Conservation (phyloP, 1,140 invertebrate species). For the Drosophila cardini region DNA sequence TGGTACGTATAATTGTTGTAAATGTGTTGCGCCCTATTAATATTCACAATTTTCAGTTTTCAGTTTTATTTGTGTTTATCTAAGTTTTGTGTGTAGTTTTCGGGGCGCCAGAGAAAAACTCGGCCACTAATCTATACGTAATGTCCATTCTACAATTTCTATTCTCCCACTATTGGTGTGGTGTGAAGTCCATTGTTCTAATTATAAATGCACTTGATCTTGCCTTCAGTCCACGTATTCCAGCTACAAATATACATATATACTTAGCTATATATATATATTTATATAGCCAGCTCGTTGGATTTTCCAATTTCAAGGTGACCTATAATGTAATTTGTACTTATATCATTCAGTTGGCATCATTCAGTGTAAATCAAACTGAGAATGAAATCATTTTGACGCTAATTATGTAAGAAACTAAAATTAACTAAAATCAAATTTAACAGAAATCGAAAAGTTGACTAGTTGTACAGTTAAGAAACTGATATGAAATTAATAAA, state of each 20-base stretch:
- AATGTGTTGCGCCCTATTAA: slow-evolving; percentile 76
- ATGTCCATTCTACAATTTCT: neutral
- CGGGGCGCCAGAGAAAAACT: slow-evolving; percentile 59
- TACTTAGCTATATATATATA: neutral
- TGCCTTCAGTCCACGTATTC: slow-evolving; percentile 25
- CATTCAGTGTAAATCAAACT: slow-evolving; percentile 25
- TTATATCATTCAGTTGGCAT: slow-evolving; percentile 23
- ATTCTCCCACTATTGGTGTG: neutral
- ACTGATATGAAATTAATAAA: no score
- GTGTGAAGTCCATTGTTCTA: slow-evolving; percentile 56
- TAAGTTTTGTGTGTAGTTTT: slow-evolving; percentile 59
- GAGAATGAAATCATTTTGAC: slow-evolving; percentile 48
- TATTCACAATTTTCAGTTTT: slow-evolving; percentile 64
- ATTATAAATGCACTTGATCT: slow-evolving; percentile 70
- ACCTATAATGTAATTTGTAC: slow-evolving; percentile 21
- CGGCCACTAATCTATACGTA: slow-evolving; percentile 24
- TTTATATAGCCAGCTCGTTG: slow-evolving; percentile 17
- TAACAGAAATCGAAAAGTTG: neutral
- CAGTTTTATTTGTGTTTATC: slow-evolving; percentile 73
- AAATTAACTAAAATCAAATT: neutral
- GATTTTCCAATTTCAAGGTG: slow-evolving; percentile 60
- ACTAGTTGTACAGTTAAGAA: no score
- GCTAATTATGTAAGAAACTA: slow-evolving; percentile 8
- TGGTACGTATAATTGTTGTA: slow-evolving; percentile 74
- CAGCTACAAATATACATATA: no score